These are phyloP conservation scores for Microctonus brassicae DNA, from an alignment of 2,888 invertebrate species.

Conservation along the genomic window DNA sequence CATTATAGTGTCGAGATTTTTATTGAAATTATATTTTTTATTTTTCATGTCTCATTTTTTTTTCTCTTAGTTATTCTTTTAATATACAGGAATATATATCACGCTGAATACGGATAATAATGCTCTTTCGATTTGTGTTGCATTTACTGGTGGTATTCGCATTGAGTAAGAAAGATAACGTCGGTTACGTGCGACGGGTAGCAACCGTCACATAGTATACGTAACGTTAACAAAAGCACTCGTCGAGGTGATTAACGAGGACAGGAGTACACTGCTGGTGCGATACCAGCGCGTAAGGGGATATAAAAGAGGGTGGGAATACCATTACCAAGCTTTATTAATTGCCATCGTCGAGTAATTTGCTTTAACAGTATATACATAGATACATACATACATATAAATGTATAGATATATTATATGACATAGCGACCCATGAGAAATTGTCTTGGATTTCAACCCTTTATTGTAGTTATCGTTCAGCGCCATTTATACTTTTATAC, in stretches of 20 bases:
- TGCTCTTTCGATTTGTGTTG: conserved; percentile 13
- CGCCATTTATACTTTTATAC: background rate
- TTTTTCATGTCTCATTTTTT: background rate
- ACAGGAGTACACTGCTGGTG: conserved; percentile 45
- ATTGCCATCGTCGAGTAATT: conserved; percentile 68
- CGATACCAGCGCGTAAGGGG: conserved; percentile 43
- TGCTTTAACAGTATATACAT: conserved; percentile 46
- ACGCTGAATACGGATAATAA: background rate
- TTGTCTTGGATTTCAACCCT: background rate
- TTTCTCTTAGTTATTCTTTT: background rate
- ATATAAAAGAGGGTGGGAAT: conserved; percentile 43
- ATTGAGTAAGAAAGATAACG: conserved; percentile 29
- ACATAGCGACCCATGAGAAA: conserved; percentile 10
- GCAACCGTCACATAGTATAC: conserved; percentile 39
- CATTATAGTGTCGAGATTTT: too few species aligned
- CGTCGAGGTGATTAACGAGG: conserved; percentile 67
- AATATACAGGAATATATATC: background rate
- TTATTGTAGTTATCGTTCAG: background rate
- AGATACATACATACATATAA: background rate
- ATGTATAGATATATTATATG: background rate
- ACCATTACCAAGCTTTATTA: conserved; percentile 67
- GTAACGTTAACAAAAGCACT: conserved; percentile 65
- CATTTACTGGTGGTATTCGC: conserved; percentile 6
- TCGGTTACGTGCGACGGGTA: conserved; percentile 37
- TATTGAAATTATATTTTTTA: too few species aligned